Evolutionary conservation across 2,113 vertebrate genomes (phyloP), one percentile per base, ranked within the genome.

Genomic region (Pygoscelis adeliae): DNA sequence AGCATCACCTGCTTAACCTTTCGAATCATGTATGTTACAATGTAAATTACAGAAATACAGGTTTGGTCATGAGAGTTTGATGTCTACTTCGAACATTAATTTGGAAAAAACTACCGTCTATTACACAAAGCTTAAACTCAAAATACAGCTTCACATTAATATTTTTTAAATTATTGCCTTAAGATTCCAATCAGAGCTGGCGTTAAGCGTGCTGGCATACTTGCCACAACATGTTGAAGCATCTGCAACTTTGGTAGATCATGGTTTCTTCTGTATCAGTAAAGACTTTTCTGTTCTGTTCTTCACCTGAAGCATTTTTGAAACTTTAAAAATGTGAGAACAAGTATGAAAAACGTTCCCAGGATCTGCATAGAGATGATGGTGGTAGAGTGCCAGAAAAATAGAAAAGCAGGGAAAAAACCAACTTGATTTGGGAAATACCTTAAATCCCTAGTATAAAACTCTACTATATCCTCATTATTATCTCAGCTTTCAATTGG

Each of bases 1-100:
- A 74, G 38, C 58, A 50, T 26, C 40, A 63, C 10, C 22, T 15
- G 11, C 30, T 71, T 38, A 55, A 42, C n/a, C 19, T 30, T 59
- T 38, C 0, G 1, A 49, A 61, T 27, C 20, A n/a, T 0, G 0
- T 15, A 42, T 16, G 13, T 17, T 55, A n/a, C 46, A 38, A 66
- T 25, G 27, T 29, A 25, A 59, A 29, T 11, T 53, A 71, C 38
- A 42, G 22, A 55, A 38, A 56, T 15, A 67, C 1, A n/a, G 40
- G 56, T 38, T 59, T 49, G 20, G 26, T 47, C 34, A 27, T 13
- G 13, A 76, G 9, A 58, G 20, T 29, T 10, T 49, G 29, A 52
- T 19, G 42, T 27, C 79, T 69, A 20, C 27, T 87, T 34, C 26
- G 21, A 77, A 63, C 13, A 62, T 17, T 26, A 9, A 20, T 22